Percentiles rank a stretch among this genome's conserved stretches.
phyloP scores from a whole-genome alignment of 2,113 vertebrate genomes.

The Perccottus glenii region DNA sequence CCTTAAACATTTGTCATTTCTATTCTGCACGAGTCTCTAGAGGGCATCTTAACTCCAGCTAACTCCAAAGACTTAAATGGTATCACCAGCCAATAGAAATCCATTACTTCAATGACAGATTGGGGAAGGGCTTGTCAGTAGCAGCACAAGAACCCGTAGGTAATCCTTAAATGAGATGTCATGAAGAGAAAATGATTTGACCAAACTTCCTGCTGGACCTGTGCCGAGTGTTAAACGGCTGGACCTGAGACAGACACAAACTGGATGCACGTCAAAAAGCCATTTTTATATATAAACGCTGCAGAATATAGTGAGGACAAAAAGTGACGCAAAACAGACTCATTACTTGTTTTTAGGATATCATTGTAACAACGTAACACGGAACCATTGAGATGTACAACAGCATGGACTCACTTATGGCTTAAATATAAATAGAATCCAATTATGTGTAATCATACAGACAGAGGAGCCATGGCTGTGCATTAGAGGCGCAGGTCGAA shows the following conservation, averaged over 20 bases:
- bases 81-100: conserved; percentile 37
- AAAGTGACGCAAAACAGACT: no score
- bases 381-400: no score
- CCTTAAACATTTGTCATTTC: no score
- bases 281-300: no score
- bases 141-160: conserved; percentile 48
- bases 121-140: conserved; percentile 35
- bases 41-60: conserved; percentile 34
- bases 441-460: conserved; percentile 1
- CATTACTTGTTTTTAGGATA: no score
- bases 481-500: neutral
- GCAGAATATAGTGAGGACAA: no score
- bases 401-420: no score
- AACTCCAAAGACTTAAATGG: conserved; percentile 49
- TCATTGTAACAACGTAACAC: no score
- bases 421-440: neutral
- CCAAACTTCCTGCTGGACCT: conserved; percentile 39
- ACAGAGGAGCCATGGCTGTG: neutral
- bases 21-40: neutral
- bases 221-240: conserved; percentile 15
- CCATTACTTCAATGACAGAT: conserved; percentile 53
- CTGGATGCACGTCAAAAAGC: neutral
- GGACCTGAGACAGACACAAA: conserved; percentile 14
- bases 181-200: conserved; percentile 41
- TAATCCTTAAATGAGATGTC: conserved; percentile 58